These are phyloP conservation scores for Ylistrum balloti DNA, from an alignment of 1,140 invertebrate species.

Conservation along the genomic window DNA sequence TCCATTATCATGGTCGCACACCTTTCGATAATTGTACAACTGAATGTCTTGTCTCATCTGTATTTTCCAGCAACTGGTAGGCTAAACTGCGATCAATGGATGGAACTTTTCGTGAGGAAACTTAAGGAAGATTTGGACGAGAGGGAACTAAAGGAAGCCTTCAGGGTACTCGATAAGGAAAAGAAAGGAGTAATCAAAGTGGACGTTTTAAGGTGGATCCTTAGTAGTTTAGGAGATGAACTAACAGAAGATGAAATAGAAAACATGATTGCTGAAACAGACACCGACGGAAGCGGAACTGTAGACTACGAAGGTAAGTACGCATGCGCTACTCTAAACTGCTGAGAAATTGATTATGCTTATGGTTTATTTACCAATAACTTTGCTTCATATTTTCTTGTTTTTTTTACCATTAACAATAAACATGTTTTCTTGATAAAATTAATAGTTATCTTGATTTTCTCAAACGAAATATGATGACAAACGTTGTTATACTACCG, in stretches of 20 bases:
- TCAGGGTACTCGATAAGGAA: conserved; percentile 82
- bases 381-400: background rate
- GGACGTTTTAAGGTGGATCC: conserved; percentile 81
- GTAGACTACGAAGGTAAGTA: conserved; percentile 83
- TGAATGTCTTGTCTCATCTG: too few species aligned
- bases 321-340: background rate
- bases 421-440: too few species aligned
- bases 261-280: conserved; percentile 83
- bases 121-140: conserved; percentile 82
- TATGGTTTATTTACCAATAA: background rate
- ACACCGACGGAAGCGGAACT: conserved; percentile 82
- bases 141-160: conserved; percentile 82
- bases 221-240: conserved; percentile 81
- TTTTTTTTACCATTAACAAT: background rate
- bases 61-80: conserved; percentile 76
- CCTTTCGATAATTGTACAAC: too few species aligned
- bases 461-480: too few species aligned
- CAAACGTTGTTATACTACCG: too few species aligned
- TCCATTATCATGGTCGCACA: too few species aligned
- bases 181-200: conserved; percentile 82
- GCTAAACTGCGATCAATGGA: conserved; percentile 80
- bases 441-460: too few species aligned
- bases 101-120: conserved; percentile 79
- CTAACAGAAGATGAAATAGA: conserved; percentile 83
- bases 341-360: background rate